A percentile compares a stretch with the other conserved stretches of the same genome.
These are phyloP conservation scores for Cyrtodaria siliqua DNA, from an alignment of 2,888 invertebrate genomes.

Conservation along the genomic window DNA sequence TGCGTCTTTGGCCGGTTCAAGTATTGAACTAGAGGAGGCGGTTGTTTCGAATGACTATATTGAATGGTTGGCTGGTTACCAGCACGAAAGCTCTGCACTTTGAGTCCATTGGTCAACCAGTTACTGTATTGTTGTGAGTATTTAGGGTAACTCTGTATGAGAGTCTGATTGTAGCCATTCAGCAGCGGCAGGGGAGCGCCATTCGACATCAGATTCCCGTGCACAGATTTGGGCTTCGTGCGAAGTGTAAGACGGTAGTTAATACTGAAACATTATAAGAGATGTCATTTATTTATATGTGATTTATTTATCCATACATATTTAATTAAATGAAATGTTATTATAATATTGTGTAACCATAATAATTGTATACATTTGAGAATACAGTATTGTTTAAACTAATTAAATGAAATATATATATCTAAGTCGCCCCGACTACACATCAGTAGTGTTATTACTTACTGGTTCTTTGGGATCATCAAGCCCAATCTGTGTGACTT, in stretches of 20 bases:
- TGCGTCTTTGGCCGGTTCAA: slow-evolving; percentile 51
- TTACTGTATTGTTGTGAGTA: slow-evolving; percentile 63
- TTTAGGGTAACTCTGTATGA: slow-evolving; percentile 60
- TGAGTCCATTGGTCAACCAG: slow-evolving; percentile 69
- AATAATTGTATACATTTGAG: too few species aligned
- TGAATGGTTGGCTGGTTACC: slow-evolving; percentile 9
- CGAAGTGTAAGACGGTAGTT: slow-evolving; percentile 53
- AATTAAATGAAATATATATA: too few species aligned
- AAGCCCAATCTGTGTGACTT: too few species aligned
- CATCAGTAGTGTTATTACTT: too few species aligned
- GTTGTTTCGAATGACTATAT: slow-evolving; percentile 41
- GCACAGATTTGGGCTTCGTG: slow-evolving; percentile 49
- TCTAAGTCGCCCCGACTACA: too few species aligned
- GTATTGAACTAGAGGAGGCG: slow-evolving; percentile 55
- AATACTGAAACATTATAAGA: slow-evolving; percentile 53
- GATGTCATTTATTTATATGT: too few species aligned
- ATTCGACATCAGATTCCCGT: slow-evolving; percentile 35
- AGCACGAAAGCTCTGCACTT: slow-evolving; percentile 70
- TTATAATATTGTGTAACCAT: too few species aligned
- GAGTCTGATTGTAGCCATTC: slow-evolving; percentile 67
- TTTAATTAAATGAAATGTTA: too few species aligned
- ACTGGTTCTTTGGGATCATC: too few species aligned
- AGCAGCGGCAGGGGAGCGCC: slow-evolving; percentile 50
- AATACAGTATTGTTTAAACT: too few species aligned
- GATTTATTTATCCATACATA: too few species aligned